Percentiles rank a stretch among this genome's conserved stretches.
Evolutionary conservation across 23 tunicate genomes (phyloP).

Genomic region (Halocynthia roretzi): DNA sequence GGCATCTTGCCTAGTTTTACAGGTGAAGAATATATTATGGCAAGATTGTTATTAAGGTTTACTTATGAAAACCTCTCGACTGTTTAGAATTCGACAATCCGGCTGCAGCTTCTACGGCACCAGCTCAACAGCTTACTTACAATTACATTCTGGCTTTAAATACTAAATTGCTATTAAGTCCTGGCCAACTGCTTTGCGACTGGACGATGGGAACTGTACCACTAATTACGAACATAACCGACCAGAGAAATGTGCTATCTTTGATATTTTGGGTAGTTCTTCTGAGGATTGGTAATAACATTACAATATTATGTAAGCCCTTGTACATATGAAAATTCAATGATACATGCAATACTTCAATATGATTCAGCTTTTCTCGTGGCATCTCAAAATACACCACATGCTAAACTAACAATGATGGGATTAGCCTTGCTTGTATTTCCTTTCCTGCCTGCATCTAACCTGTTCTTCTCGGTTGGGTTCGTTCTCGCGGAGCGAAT

Average conservation of each 20-base stretch:
- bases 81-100: slow-evolving; percentile 76
- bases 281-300: slow-evolving; percentile 24
- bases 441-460: slow-evolving; percentile 94
- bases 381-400: slow-evolving; percentile 11
- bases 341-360: not conserved
- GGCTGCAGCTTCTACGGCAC: slow-evolving; percentile 43
- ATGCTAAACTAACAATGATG: slow-evolving; percentile 26
- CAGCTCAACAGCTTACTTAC: slow-evolving; percentile 58
- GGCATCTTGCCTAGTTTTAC: slow-evolving; percentile 64
- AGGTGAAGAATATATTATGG: slow-evolving; percentile 15
- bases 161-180: slow-evolving; percentile 45
- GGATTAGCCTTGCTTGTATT: slow-evolving; percentile 42
- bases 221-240: slow-evolving; percentile 29
- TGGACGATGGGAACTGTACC: slow-evolving; percentile 91
- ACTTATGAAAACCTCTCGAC: not conserved
- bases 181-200: slow-evolving; percentile 69
- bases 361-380: slow-evolving; percentile 23
- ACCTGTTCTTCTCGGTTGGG: slow-evolving; percentile 84
- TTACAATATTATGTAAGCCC: no score
- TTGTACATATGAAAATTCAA: not conserved
- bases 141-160: slow-evolving; percentile 64
- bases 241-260: slow-evolving; percentile 49
- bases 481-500: slow-evolving; percentile 96
- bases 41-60: not conserved
- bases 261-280: slow-evolving; percentile 42